These are phyloP conservation scores for Capreolus pygargus DNA, from an alignment of 2,113 vertebrate species.

Conservation along the genomic window DNA sequence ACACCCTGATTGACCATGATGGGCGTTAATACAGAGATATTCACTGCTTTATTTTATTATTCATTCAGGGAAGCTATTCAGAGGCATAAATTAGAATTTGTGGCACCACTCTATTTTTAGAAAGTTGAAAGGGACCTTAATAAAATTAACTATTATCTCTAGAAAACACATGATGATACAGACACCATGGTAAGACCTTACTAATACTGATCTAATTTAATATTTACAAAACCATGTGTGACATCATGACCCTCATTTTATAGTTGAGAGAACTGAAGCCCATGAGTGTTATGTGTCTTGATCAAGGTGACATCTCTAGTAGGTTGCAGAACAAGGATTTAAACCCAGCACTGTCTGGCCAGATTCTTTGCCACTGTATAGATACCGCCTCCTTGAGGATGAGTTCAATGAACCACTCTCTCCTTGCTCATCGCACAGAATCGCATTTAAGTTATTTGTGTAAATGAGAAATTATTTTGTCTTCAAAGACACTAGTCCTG, in stretches of 20 bases:
- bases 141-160: background rate
- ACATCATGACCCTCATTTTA: background rate
- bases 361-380: background rate
- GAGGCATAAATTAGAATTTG: background rate
- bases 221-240: background rate
- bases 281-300: background rate
- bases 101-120: background rate
- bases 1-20: background rate
- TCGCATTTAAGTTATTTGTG: background rate
- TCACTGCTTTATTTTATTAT: background rate
- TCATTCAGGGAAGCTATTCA: background rate
- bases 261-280: background rate
- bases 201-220: background rate
- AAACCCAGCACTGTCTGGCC: background rate
- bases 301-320: background rate
- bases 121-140: background rate
- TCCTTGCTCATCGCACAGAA: background rate
- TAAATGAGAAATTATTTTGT: background rate
- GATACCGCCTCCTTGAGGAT: background rate
- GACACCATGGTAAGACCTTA: background rate
- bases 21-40: background rate
- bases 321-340: background rate
- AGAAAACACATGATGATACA: background rate
- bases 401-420: background rate
- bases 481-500: background rate